Base-by-base conservation (phyloP, 2,113 vertebrate genomes). In the Anthoscopus minutus region DNA sequence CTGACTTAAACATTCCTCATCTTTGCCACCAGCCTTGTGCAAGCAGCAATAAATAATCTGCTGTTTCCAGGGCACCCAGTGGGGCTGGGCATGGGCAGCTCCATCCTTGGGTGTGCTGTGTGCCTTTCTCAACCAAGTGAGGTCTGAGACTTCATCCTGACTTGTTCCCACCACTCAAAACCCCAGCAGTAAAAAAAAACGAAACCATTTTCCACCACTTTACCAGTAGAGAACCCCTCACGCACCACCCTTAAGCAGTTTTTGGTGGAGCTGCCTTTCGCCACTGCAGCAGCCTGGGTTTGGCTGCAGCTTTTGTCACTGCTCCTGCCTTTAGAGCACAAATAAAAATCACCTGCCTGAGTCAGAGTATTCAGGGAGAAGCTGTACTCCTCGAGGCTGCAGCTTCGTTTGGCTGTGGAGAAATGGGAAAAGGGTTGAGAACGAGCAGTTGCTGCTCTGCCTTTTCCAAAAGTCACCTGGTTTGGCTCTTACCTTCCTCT, bases 401-500 rank as follows among this genome's bases (percentile, higher is more conserved):
- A 98, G 70, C 27, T 95, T 50, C 11, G 73, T 90, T 98, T 98
- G 81, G 97, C 98, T 98, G 97, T 35, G 58, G 22, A 71, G 50
- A 81, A 91, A 91, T 2, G 31, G 79, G 82, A 4, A 22, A 20
- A 51, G 17, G 7, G 57, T n/a, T 4, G 10, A 38, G 76, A 80
- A 50, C 3, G 2, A 48, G 13, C 15, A 24, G 7, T 11, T 10
- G 5, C 30, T 50, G 38, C 18, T 74, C 40, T 27, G 27, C 57
- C n/a, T 50, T 86, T 56, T 30, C 4, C 21, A 60, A 79, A 79
- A 50, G 14, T 33, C 66, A 15, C 11, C 50, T 40, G n/a, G 15
- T 23, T 82, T 70, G 65, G 23, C 20, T 74, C 98, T 98, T 96
- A 99, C 99, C 98, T 51, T 94, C 98, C 94, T 99, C 99, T 44